Conservation (phyloP, 1,140 invertebrate species). For the Panonychus citri region DNA sequence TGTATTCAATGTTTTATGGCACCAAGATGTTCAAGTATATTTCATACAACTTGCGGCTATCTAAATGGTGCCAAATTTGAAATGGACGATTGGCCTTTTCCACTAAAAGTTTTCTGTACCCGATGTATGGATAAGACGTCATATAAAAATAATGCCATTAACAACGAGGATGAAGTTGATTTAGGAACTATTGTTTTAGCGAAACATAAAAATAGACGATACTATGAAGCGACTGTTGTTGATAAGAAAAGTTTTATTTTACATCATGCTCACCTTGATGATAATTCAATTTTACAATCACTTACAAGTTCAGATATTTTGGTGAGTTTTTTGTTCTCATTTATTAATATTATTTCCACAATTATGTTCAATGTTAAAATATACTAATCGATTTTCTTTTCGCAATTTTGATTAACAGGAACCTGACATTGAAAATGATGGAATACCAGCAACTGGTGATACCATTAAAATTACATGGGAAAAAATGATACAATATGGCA, state of each 20-base stretch:
- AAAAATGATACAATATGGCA: constrained; percentile 1
- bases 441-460: constrained; percentile 4
- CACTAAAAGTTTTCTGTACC: not conserved
- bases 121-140: not conserved
- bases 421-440: not conserved
- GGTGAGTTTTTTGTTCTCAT: not conserved
- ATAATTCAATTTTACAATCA: constrained; percentile 37
- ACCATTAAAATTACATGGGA: constrained; percentile 4
- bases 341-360: too few species aligned
- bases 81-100: not conserved
- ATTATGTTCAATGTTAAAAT: too few species aligned
- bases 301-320: constrained; percentile 21
- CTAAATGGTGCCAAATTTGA: not conserved
- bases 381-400: constrained; percentile 2
- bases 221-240: constrained; percentile 32
- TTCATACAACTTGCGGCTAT: not conserved
- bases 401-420: not conserved
- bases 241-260: constrained; percentile 28
- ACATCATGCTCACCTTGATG: constrained; percentile 37
- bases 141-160: not conserved
- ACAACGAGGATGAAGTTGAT: constrained; percentile 16
- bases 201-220: constrained; percentile 36
- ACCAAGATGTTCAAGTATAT: not conserved
- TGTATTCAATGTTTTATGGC: not conserved
- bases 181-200: constrained; percentile 30